Conservation (phyloP, 2,113 vertebrate genomes). For the Ammodytes dubius region DNA sequence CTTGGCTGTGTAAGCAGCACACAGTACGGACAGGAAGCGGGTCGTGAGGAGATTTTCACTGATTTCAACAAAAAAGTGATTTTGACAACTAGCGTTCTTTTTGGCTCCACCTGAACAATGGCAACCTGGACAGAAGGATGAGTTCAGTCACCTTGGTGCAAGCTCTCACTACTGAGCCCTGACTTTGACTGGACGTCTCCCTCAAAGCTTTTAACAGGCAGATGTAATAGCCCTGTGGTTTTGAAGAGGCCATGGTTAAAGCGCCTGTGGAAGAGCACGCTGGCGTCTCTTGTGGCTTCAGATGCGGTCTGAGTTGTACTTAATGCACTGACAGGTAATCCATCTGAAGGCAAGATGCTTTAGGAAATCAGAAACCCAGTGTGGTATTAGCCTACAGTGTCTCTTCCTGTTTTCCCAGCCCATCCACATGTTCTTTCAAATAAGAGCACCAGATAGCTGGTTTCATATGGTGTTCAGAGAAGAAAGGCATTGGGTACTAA, state of each 20-base stretch:
- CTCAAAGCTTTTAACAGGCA: conserved; percentile 84
- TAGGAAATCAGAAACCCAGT: conserved; percentile 80
- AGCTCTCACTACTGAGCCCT: conserved; percentile 51
- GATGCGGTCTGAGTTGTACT: conserved; percentile 82
- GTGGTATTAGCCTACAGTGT: conserved; percentile 62
- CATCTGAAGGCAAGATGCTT: conserved; percentile 79
- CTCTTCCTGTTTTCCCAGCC: conserved; percentile 64
- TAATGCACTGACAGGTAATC: conserved; percentile 85
- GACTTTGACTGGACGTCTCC: conserved; percentile 76
- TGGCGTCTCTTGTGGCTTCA: conserved; percentile 79
- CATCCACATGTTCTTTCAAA: conserved; percentile 20
- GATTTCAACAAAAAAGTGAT: neutral
- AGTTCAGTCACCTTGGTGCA: conserved; percentile 76
- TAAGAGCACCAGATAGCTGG: conserved; percentile 23
- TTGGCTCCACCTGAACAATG: conserved; percentile 33
- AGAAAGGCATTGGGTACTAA: neutral
- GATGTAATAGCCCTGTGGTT: conserved; percentile 82
- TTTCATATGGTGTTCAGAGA: conserved; percentile 4
- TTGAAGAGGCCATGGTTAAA: conserved; percentile 75
- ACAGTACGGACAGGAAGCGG: neutral
- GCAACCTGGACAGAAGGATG: conserved; percentile 54
- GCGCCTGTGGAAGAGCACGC: conserved; percentile 70
- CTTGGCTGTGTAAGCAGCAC: no score
- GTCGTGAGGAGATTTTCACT: conserved; percentile 21
- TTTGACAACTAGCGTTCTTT: no score